A percentile compares a stretch with the other conserved stretches of the same genome.
Conservation (phyloP, 2,113 vertebrate genomes). For the Herpetotheres cachinnans region DNA sequence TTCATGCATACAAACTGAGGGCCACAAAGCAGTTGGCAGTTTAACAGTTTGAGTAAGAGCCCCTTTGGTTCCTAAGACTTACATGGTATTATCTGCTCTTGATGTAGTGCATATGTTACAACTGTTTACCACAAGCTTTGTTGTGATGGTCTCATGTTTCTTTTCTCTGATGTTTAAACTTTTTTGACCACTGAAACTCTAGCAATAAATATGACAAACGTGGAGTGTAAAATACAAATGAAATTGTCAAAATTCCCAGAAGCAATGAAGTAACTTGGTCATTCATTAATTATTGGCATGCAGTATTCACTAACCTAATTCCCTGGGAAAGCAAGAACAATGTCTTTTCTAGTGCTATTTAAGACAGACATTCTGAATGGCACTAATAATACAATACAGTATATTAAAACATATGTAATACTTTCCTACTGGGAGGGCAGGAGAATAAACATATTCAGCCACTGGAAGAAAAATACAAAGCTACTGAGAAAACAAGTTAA, state of each 20-base stretch:
- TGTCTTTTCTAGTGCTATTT: not conserved
- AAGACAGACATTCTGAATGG: not conserved
- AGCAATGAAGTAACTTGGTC: not conserved
- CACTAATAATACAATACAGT: not conserved
- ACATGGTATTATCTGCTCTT: not conserved
- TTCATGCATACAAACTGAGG: not conserved
- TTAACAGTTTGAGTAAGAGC: constrained; percentile 22
- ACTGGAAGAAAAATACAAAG: not conserved
- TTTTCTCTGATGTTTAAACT: not conserved
- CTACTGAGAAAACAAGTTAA: not conserved
- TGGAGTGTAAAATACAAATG: not conserved
- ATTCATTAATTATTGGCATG: not conserved
- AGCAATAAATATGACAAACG: not conserved
- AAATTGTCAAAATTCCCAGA: not conserved
- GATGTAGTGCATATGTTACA: not conserved
- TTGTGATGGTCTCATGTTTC: not conserved
- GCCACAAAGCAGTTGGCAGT: not conserved
- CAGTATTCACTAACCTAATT: not conserved
- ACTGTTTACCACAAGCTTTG: not conserved
- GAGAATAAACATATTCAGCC: not conserved
- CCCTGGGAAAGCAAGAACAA: not conserved
- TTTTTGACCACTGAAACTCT: not conserved
- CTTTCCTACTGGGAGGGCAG: not conserved
- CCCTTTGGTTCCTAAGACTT: not conserved
- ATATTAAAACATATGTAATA: not conserved